Evolutionary conservation across 2,888 invertebrate species (phyloP).

Genomic region (Lepeophtheirus nordmannii): DNA sequence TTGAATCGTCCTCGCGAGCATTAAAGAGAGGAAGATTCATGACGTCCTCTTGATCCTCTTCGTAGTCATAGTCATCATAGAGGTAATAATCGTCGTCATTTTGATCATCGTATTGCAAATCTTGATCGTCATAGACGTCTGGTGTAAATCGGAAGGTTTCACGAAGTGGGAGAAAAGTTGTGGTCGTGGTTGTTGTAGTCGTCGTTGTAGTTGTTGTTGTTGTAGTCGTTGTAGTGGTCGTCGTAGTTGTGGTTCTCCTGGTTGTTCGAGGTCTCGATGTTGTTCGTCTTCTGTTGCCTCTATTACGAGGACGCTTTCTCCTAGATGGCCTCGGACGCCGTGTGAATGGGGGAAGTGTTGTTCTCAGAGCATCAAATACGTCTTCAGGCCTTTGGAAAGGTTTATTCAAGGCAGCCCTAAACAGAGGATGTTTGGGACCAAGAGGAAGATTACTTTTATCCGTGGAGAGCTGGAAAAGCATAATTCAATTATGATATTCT

Average conservation of each 20-base stretch:
- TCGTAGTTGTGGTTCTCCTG: slow-evolving; percentile 3
- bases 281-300: neutral
- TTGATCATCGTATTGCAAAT: neutral
- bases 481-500: neutral
- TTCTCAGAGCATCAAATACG: neutral
- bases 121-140: neutral
- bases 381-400: neutral
- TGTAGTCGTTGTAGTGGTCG: neutral
- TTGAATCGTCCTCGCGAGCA: neutral
- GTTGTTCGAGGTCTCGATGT: neutral
- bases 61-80: slow-evolving; percentile 13
- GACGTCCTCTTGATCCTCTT: slow-evolving; percentile 7
- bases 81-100: slow-evolving; percentile 5
- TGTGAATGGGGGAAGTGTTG: slow-evolving; percentile 1
- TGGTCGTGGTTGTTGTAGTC: neutral
- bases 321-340: neutral
- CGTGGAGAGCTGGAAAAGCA: neutral
- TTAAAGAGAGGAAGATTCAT: neutral
- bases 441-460: slow-evolving; percentile 1
- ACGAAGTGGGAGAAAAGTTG: neutral
- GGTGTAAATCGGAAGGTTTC: neutral
- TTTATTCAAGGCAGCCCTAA: neutral
- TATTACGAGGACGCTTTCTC: neutral
- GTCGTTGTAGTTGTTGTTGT: slow-evolving; percentile 10
- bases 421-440: neutral